Evolutionary conservation across 2,113 vertebrate species (phyloP).

Genomic region (Balaeniceps rex): DNA sequence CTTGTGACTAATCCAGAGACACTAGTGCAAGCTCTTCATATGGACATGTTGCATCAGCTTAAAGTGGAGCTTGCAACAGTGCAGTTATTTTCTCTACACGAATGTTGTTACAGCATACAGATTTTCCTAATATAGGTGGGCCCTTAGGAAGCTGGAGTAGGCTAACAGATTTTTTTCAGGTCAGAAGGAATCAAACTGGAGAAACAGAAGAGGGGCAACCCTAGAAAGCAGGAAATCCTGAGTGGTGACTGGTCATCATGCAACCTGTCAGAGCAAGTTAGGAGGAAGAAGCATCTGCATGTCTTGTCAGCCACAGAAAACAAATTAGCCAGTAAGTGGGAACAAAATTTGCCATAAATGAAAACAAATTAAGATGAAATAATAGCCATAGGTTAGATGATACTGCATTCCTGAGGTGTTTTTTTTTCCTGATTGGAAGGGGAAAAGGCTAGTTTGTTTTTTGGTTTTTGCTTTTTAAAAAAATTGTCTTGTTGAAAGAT

Average conservation of each 20-base stretch:
- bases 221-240: slow-evolving; percentile 57
- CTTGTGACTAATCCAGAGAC: not conserved
- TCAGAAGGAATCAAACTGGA: slow-evolving; percentile 62
- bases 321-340: slow-evolving; percentile 65
- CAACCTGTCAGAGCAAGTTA: slow-evolving; percentile 59
- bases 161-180: slow-evolving; percentile 63
- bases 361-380: slow-evolving; percentile 11
- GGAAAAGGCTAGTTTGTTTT: not conserved
- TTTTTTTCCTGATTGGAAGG: not conserved
- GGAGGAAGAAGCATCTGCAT: slow-evolving; percentile 52
- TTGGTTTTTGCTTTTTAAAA: not conserved
- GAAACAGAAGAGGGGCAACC: slow-evolving; percentile 48
- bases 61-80: not conserved
- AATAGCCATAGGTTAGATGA: not conserved
- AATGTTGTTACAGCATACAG: not conserved
- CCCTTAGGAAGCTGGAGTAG: slow-evolving; percentile 29
- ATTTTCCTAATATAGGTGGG: not conserved
- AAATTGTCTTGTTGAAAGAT: not conserved
- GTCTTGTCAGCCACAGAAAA: slow-evolving; percentile 52
- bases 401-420: not conserved
- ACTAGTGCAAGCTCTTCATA: not conserved
- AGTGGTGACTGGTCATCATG: slow-evolving; percentile 54
- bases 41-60: not conserved
- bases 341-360: slow-evolving; percentile 23
- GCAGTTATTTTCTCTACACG: not conserved